These are phyloP conservation scores for Macrosoma leucophasiata DNA, from an alignment of 2,888 invertebrate genomes.

Conservation along the genomic window DNA sequence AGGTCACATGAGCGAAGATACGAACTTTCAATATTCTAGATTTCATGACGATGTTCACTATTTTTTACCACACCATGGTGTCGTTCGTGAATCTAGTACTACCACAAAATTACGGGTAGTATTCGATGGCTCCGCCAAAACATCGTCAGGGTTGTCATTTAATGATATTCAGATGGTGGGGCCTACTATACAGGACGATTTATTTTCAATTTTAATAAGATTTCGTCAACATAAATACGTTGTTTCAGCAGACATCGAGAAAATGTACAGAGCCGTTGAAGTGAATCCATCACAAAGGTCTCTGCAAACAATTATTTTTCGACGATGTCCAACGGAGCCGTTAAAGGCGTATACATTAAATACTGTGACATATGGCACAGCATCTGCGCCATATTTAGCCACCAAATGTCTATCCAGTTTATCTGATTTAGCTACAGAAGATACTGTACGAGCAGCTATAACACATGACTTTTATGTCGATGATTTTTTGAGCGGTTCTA, in stretches of 20 bases:
- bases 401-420: constrained; percentile 22
- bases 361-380: constrained; percentile 25
- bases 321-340: constrained; percentile 13
- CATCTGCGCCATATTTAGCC: constrained; percentile 24
- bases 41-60: too few species aligned
- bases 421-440: constrained; percentile 8
- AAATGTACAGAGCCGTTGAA: constrained; percentile 11
- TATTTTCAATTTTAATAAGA: constrained; percentile 20
- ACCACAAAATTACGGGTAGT: constrained; percentile 29
- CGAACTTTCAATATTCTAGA: constrained; percentile 6
- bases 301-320: constrained; percentile 24
- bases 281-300: not conserved
- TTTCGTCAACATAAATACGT: constrained; percentile 23
- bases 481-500: constrained; percentile 21
- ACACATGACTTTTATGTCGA: constrained; percentile 24
- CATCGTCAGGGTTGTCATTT: constrained; percentile 20
- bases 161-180: constrained; percentile 22
- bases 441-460: too few species aligned
- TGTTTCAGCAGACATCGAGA: constrained; percentile 20
- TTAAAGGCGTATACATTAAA: constrained; percentile 20
- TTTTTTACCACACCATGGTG: constrained; percentile 29
- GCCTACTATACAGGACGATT: constrained; percentile 23
- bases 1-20: constrained; percentile 25
- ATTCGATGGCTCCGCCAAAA: constrained; percentile 27
- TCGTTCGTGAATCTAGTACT: constrained; percentile 21